Conservation (phyloP, 2,888 invertebrate genomes). For the Caenorhabditis parvicauda region DNA sequence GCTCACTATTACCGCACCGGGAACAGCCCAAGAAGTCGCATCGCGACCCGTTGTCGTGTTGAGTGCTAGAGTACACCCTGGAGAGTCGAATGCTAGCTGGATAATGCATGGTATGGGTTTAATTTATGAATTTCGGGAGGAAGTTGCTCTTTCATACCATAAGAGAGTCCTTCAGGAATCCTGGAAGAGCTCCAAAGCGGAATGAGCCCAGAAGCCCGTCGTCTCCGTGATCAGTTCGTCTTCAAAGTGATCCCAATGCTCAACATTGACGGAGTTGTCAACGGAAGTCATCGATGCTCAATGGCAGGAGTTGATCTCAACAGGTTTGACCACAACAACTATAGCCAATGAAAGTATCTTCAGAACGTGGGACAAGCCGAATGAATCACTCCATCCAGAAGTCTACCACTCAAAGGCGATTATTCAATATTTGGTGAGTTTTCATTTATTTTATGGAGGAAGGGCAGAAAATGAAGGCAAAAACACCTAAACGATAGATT, state of each 20-base stretch:
- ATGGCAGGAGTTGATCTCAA: slow-evolving; percentile 89
- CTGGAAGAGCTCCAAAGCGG: slow-evolving; percentile 32
- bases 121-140: neutral
- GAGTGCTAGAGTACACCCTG: slow-evolving; percentile 80
- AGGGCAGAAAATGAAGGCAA: too few relatives aligned
- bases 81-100: slow-evolving; percentile 85
- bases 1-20: slow-evolving; percentile 72
- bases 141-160: neutral
- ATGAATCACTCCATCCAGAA: slow-evolving; percentile 85
- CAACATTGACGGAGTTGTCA: slow-evolving; percentile 81
- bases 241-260: slow-evolving; percentile 86
- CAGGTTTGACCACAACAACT: slow-evolving; percentile 58
- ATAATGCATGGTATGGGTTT: slow-evolving; percentile 74
- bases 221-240: slow-evolving; percentile 73
- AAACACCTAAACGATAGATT: too few relatives aligned
- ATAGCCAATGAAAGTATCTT: neutral
- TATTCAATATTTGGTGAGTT: slow-evolving; percentile 63
- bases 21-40: slow-evolving; percentile 56
- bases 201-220: slow-evolving; percentile 62
- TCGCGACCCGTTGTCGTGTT: slow-evolving; percentile 69
- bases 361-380: slow-evolving; percentile 78
- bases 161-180: slow-evolving; percentile 17
- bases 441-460: neutral
- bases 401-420: slow-evolving; percentile 80
- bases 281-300: slow-evolving; percentile 65